Evolutionary conservation across 2,113 vertebrate species (phyloP), one percentile per base, ranked within the genome.

Genomic region (Sturnira hondurensis): DNA sequence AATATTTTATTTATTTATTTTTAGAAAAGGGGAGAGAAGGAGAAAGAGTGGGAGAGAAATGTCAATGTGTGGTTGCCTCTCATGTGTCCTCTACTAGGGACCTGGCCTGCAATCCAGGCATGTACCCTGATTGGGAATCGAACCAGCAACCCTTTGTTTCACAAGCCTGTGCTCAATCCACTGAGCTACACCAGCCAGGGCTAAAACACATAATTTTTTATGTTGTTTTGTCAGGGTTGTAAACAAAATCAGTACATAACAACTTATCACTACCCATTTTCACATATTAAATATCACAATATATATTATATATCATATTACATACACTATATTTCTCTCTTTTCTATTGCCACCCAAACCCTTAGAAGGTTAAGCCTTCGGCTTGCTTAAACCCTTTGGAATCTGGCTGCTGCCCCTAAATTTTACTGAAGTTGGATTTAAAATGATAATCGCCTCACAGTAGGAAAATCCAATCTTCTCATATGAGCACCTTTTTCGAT

Each of bases 141-240:
- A n/a, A n/a, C n/a, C n/a, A n/a, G n/a, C n/a, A n/a, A n/a, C n/a
- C n/a, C n/a, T n/a, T n/a, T n/a, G n/a, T n/a, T n/a, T n/a, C n/a
- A n/a, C n/a, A n/a, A n/a, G n/a, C n/a, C n/a, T n/a, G n/a, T n/a
- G n/a, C n/a, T n/a, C n/a, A n/a, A n/a, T n/a, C n/a, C n/a, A n/a
- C n/a, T n/a, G n/a, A n/a, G n/a, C n/a, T n/a, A n/a, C n/a, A n/a
- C n/a, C n/a, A n/a, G n/a, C n/a, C n/a, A n/a, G n/a, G n/a, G n/a
- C n/a, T n/a, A n/a, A n/a, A n/a, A n/a, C n/a, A n/a, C n/a, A 45
- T 47, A 83, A 36, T 61, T 95, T 93, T 93, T 73, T 9, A 52
- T 38, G 20, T 56, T 82, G 15, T 71, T 47, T 58, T 82, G 22
- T 83, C 10, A 45, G 3, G 4, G 71, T 14, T 36, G 52, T 13